phyloP scores from a whole-genome alignment of 2,797 vertebrate genomes.

The Anguilla obscura region DNA sequence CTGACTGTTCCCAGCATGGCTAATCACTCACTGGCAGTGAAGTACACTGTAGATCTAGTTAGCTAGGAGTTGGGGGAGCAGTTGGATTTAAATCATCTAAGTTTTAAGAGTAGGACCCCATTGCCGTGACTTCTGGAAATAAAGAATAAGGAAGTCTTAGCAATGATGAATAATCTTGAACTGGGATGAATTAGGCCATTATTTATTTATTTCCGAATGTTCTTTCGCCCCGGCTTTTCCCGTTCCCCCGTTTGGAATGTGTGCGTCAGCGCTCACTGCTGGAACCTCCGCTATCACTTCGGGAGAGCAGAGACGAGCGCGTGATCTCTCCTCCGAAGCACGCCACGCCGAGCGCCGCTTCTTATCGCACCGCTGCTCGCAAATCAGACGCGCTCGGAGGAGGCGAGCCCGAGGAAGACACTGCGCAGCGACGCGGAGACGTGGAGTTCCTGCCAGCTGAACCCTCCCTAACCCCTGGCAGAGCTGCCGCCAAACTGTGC shows the following conservation, averaged over 20 bases:
- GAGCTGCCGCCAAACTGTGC: not conserved
- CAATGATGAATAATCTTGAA: slow-evolving; percentile 57
- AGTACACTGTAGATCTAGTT: slow-evolving; percentile 9
- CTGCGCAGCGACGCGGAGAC: not conserved
- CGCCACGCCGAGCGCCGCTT: not conserved
- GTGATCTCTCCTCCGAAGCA: not conserved
- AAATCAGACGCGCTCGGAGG: not conserved
- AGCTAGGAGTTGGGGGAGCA: slow-evolving; percentile 9
- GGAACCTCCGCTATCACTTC: not conserved
- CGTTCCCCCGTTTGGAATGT: not conserved
- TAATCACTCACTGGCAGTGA: not conserved
- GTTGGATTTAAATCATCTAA: slow-evolving; percentile 53
- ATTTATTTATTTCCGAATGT: not conserved
- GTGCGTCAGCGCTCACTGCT: not conserved
- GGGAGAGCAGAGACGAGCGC: not conserved
- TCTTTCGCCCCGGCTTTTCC: not conserved
- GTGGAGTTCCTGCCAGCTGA: not conserved
- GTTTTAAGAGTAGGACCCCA: slow-evolving; percentile 52
- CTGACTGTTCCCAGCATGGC: slow-evolving; percentile 12
- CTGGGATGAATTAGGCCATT: slow-evolving; percentile 62
- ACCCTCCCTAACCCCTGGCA: not conserved
- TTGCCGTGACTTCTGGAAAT: slow-evolving; percentile 49
- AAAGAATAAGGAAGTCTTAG: slow-evolving; percentile 34
- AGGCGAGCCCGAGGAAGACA: not conserved
- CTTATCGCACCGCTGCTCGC: not conserved